Evolutionary conservation across 2,888 invertebrate genomes (phyloP).

Genomic region (Steinernema carpocapsae): DNA sequence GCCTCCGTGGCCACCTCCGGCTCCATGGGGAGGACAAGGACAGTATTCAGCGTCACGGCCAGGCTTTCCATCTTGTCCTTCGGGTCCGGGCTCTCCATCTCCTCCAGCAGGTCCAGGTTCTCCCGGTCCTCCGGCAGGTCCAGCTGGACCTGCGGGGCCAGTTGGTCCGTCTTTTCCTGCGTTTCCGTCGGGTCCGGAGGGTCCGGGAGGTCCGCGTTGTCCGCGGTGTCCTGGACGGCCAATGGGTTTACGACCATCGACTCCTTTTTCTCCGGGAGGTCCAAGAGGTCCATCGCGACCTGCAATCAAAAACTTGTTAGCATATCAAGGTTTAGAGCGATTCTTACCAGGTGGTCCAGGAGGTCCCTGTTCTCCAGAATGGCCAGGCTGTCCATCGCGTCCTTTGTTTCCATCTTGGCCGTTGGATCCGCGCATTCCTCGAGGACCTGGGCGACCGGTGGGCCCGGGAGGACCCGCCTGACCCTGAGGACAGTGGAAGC

Average conservation of each 20-base stretch:
- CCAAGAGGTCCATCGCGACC: conserved; percentile 32
- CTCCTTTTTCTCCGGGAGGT: conserved; percentile 39
- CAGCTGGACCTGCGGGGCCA: conserved; percentile 63
- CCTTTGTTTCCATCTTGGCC: conserved; percentile 33
- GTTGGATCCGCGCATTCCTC: conserved; percentile 39
- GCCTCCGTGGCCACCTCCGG: conserved; percentile 36
- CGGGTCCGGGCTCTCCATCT: conserved; percentile 52
- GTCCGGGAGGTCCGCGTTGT: conserved; percentile 58
- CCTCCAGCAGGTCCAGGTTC: conserved; percentile 58
- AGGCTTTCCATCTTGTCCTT: conserved; percentile 59
- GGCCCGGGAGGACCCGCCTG: conserved; percentile 66
- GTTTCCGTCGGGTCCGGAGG: conserved; percentile 54
- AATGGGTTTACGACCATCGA: conserved; percentile 41
- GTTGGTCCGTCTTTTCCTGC: conserved; percentile 61
- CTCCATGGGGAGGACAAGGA: conserved; percentile 47
- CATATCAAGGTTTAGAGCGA: not conserved
- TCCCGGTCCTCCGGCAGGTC: conserved; percentile 54
- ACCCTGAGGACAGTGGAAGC: conserved; percentile 68
- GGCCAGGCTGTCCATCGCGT: conserved; percentile 38
- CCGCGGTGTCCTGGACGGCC: conserved; percentile 40
- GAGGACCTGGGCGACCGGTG: conserved; percentile 53
- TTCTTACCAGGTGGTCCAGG: conserved; percentile 35
- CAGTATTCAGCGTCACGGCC: conserved; percentile 68
- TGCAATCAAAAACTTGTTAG: not conserved
- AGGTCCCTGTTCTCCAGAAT: conserved; percentile 35